These are phyloP conservation scores for Drosophila albomicans DNA, from an alignment of 1,140 invertebrate genomes.

Conservation along the genomic window DNA sequence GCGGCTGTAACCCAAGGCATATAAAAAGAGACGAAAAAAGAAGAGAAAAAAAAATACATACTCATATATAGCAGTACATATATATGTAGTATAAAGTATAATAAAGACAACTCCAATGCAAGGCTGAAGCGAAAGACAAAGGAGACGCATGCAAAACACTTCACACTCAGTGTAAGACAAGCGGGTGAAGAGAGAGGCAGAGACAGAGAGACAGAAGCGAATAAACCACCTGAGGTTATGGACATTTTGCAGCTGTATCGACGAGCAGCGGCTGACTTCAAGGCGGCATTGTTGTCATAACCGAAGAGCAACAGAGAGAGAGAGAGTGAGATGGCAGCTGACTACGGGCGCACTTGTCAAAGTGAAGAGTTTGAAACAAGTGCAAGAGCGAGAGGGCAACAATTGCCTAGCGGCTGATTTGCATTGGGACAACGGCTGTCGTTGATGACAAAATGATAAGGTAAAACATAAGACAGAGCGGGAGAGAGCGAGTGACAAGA, in stretches of 20 bases:
- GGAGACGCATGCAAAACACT: slow-evolving; percentile 44
- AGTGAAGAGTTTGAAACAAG: slow-evolving; percentile 45
- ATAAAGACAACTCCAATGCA: slow-evolving; percentile 31
- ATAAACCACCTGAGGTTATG: slow-evolving; percentile 52
- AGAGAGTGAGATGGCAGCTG: background rate
- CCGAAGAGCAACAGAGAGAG: slow-evolving; percentile 5
- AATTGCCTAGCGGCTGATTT: slow-evolving; percentile 45
- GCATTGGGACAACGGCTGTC: slow-evolving; percentile 39
- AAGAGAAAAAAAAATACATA: background rate
- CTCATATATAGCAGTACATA: background rate
- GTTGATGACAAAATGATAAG: slow-evolving; percentile 56
- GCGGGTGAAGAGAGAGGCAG: background rate
- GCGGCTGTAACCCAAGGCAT: slow-evolving; percentile 9
- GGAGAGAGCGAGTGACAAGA: background rate
- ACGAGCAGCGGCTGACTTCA: slow-evolving; percentile 43
- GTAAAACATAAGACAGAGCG: background rate
- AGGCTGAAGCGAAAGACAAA: slow-evolving; percentile 43
- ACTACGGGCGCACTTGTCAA: slow-evolving; percentile 50
- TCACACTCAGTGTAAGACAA: slow-evolving; percentile 31
- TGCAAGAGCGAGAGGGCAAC: background rate
- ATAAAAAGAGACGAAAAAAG: background rate
- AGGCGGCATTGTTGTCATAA: slow-evolving; percentile 52
- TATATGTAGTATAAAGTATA: slow-evolving; percentile 4
- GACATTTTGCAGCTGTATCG: slow-evolving; percentile 38
- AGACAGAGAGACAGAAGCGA: background rate